Base-by-base conservation (phyloP, 2,888 invertebrate species). In the Choreutis nemorana region DNA sequence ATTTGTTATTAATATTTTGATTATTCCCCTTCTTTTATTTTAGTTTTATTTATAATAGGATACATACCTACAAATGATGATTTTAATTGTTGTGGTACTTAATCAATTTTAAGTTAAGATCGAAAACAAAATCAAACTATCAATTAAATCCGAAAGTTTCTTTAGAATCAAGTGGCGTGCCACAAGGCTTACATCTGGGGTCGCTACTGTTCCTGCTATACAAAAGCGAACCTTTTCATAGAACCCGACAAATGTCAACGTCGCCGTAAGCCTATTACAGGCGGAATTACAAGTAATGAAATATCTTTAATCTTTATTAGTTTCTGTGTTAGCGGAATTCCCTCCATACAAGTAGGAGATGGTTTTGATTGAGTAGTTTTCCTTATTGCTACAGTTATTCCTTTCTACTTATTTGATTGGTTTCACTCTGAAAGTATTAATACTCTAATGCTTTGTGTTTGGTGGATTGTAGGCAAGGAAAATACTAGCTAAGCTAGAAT, bases 281-380 rank as follows among this genome's bases (percentile, higher is more conserved):
- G 43, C 39, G 36, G 70, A 75, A 72, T 75, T 73, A 71, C 55
- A 51, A 45, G 73, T 75, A 75, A 73, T 73, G 75, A 71, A 73
- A 73, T 73, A 75, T 72, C 63, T 73, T 72, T 73, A 73, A 73
- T 75, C 75, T 73, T 62, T 71, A 67, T 68, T 67, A 68, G 65
- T 55, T 49, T 42, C 44, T 30, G 25, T 24, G 42, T 34, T 35
- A 32, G 40, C 44, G 46, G 44, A 46, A 48, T 41, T 39, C 34
- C 48, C 42, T 43, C 35, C 36, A 45, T 46, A 44, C 41, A 36
- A 26, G 23, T 26, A n/a, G 23, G 27, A 29, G 34, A 15, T 33
- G 20, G 18, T 40, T 37, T 41, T 41, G 45, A 49, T 50, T 45
- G 42, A 44, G 39, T 48, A 49, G 48, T 47, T 48, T 46, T 51